Conservation (phyloP, 2,113 vertebrate genomes). For the Anguilla rostrata region DNA sequence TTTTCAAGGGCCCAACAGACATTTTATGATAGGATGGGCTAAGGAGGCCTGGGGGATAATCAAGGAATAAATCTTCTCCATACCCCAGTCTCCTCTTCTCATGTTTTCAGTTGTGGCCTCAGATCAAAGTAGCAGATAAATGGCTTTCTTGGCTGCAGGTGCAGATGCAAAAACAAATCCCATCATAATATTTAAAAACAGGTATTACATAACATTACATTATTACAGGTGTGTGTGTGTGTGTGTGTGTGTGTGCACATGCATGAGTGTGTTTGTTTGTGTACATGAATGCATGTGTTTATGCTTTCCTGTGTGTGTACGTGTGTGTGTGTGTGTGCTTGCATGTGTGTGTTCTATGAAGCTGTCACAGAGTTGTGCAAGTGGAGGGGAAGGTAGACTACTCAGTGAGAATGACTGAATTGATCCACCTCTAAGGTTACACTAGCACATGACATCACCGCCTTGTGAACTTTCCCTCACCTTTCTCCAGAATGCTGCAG, state of each 20-base stretch:
- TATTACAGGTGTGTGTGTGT: background rate
- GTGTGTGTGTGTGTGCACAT: background rate
- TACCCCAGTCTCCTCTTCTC: background rate
- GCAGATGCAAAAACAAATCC: background rate
- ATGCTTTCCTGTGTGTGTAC: background rate
- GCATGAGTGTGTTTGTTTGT: background rate
- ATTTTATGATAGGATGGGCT: background rate
- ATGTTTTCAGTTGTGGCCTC: background rate
- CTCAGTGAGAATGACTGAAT: slow-evolving; percentile 43
- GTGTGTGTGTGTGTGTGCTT: background rate
- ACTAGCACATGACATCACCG: slow-evolving; percentile 44
- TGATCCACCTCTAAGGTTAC: slow-evolving; percentile 49
- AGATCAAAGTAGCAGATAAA: slow-evolving; percentile 26
- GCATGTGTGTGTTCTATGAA: background rate
- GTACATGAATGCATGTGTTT: background rate
- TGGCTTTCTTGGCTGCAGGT: background rate
- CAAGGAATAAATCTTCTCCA: background rate
- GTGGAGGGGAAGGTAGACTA: slow-evolving; percentile 33
- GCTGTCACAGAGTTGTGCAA: slow-evolving; percentile 10
- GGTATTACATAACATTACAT: background rate
- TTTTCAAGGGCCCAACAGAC: background rate
- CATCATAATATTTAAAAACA: slow-evolving; percentile 25
- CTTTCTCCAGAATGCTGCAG: slow-evolving; percentile 32
- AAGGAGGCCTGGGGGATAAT: background rate
- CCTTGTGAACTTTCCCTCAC: slow-evolving; percentile 58